These are phyloP conservation scores for Alviniconcha strummeri DNA, from an alignment of 2,888 invertebrate species.

Conservation along the genomic window DNA sequence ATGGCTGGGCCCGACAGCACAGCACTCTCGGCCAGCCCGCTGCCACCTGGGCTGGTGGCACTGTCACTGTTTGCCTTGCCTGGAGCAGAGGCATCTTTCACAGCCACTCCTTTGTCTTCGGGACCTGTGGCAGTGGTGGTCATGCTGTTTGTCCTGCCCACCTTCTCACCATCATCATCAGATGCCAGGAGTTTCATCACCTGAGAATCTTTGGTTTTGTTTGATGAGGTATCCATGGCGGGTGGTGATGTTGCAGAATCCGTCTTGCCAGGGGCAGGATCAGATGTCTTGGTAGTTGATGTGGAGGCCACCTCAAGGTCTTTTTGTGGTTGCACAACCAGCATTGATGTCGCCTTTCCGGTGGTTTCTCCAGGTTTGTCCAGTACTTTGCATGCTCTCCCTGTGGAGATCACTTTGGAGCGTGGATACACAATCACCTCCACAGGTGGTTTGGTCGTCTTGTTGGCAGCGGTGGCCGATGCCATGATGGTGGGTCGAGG, in stretches of 20 bases:
- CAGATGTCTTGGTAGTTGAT: not conserved
- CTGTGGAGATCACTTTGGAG: slow-evolving; percentile 33
- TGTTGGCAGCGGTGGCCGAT: slow-evolving; percentile 12
- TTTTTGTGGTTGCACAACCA: slow-evolving; percentile 5
- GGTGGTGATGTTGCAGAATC: not conserved
- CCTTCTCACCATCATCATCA: not conserved
- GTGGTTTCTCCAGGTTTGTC: slow-evolving; percentile 2
- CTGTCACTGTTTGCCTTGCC: not conserved
- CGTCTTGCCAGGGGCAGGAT: not conserved
- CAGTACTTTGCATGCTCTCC: slow-evolving; percentile 30
- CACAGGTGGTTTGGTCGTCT: slow-evolving; percentile 27
- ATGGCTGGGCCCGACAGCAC: not conserved
- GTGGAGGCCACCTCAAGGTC: not conserved
- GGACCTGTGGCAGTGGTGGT: too few species aligned
- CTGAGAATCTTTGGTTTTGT: not conserved
- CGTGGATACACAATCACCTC: slow-evolving; percentile 34
- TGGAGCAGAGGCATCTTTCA: not conserved
- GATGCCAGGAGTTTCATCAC: slow-evolving; percentile 21
- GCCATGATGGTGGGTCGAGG: slow-evolving; percentile 20
- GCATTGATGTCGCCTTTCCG: not conserved
- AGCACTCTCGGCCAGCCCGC: not conserved
- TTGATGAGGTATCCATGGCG: too few species aligned
- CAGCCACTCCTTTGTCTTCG: not conserved
- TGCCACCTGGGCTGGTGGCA: not conserved
- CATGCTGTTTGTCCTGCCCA: not conserved